Evolutionary conservation across 2,113 vertebrate species (phyloP), one percentile per base, ranked within the genome.

Genomic region (Chitala chitala): DNA sequence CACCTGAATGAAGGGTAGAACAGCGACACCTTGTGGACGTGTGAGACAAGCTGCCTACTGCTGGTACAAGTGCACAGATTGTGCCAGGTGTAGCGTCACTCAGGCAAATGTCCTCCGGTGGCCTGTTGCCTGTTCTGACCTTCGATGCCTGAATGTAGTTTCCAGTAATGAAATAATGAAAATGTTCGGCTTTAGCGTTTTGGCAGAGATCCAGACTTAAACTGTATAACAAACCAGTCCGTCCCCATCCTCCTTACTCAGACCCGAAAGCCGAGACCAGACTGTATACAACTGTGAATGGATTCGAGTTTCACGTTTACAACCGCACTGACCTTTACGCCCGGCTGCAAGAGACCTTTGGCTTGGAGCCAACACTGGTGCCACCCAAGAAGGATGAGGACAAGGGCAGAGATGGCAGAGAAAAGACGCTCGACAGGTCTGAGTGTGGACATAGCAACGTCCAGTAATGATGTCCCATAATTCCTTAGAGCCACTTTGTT

Each of bases 221-320:
- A 17, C 17, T 63, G 33, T 38, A 36, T 9, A 3, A 36, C 44
- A 12, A 46, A 46, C 44, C n/a, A n/a, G n/a, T n/a, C n/a, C n/a
- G n/a, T 46, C 12, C 44, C 44, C 5, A 6, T 46, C 44, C 44
- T 46, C 12, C 59, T 36, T 63, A n/a, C n/a, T n/a, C n/a, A 63
- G 96, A 98, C 86, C 97, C 97, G 74, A 98, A 98, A 83, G 95
- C 97, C 78, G 96, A 99, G 89, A 99, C 97, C 29, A 92, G 97
- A 80, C 89, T 98, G 6, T 96, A 97, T 74, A 92, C 98, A 79
- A 98, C 96, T 38, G 91, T 98, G 53, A 99, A 98, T 69, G 96
- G 98, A 78, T 98, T 98, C 77, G 97, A 99, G 85, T 98, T 98
- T 82, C 97, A 99, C 0, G 94, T 98, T 65, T 99, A 99, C 85